Evolutionary conservation across 2,888 invertebrate species (phyloP).

Genomic region (Latrodectus hesperus): DNA sequence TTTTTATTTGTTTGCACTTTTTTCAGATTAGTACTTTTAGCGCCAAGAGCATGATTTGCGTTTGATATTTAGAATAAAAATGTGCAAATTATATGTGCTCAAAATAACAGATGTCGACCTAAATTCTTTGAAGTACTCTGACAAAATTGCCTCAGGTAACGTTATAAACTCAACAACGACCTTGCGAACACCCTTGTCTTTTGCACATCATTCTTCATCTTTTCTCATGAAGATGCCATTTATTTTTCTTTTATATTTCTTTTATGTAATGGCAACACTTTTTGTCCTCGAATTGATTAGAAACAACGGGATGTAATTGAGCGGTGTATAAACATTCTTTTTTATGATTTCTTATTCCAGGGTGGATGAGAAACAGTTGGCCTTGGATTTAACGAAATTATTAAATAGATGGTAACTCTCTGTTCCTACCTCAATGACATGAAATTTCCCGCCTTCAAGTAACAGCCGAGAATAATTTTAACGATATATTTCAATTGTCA

Average conservation of each 20-base stretch:
- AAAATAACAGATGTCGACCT: slow-evolving; percentile 2
- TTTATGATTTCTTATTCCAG: not conserved
- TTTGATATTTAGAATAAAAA: not conserved
- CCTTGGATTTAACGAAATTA: not conserved
- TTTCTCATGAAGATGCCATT: not conserved
- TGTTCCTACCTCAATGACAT: not conserved
- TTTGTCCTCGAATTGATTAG: slow-evolving; percentile 2
- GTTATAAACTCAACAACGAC: not conserved
- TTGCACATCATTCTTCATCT: slow-evolving; percentile 1
- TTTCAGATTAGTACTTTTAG: no score
- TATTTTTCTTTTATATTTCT: not conserved
- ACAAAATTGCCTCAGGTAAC: not conserved
- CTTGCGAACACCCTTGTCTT: slow-evolving; percentile 1
- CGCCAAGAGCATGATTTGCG: not conserved
- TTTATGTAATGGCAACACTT: not conserved
- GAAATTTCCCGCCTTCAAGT: not conserved
- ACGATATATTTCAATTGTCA: no score
- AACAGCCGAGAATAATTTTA: no score
- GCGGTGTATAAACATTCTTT: not conserved
- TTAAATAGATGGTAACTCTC: not conserved
- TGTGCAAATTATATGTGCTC: not conserved
- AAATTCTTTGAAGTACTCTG: not conserved
- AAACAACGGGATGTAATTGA: not conserved
- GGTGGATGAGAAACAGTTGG: not conserved
- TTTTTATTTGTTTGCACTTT: no score